phyloP scores from a whole-genome alignment of 2,113 vertebrate genomes.

The Columbina picui region DNA sequence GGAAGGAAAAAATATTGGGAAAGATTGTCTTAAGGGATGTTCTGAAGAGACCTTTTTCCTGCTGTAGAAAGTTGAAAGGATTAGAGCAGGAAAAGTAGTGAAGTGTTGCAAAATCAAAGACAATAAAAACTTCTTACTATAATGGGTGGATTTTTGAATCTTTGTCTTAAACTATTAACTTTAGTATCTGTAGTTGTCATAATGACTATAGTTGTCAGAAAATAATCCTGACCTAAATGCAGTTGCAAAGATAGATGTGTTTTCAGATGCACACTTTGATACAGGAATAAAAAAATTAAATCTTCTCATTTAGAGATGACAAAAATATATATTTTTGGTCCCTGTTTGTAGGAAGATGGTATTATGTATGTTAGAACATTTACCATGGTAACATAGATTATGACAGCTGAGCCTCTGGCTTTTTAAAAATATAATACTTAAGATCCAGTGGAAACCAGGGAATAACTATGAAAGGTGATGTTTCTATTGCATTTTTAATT shows the following conservation, averaged over 20 bases:
- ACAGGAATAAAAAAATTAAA: neutral
- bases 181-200: neutral
- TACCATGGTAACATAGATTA: conserved; percentile 4
- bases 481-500: neutral
- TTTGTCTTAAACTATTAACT: neutral
- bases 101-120: neutral
- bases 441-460: neutral
- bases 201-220: neutral
- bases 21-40: neutral
- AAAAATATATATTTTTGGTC: conserved; percentile 17
- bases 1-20: neutral
- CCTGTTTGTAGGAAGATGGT: conserved; percentile 21
- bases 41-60: neutral
- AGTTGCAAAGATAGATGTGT: neutral
- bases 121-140: neutral
- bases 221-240: neutral
- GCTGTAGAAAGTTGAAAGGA: neutral
- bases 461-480: neutral
- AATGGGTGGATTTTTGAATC: neutral
- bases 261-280: neutral
- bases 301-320: neutral
- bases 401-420: neutral
- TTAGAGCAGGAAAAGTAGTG: neutral
- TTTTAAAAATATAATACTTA: neutral
- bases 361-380: neutral